These are phyloP conservation scores for Leptinotarsa peninsularis DNA, from an alignment of 2,888 invertebrate species.

Conservation along the genomic window DNA sequence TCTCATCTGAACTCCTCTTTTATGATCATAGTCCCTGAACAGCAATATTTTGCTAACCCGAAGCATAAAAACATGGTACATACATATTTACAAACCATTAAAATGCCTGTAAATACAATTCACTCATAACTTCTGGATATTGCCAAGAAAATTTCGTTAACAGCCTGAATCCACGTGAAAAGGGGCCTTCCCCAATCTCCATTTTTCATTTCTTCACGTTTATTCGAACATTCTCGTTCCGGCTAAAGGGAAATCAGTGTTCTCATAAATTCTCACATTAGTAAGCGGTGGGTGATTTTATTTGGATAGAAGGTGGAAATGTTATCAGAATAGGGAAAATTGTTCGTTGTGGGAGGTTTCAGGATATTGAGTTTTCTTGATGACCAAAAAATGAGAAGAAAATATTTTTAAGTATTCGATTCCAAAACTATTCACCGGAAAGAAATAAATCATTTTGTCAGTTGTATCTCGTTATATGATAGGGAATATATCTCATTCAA, in stretches of 20 bases:
- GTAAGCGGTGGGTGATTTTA: conserved; percentile 3
- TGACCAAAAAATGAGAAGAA: too few species aligned
- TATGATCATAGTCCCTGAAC: too few species aligned
- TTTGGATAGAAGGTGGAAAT: not conserved
- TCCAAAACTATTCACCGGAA: too few species aligned
- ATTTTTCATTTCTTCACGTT: conserved; percentile 13
- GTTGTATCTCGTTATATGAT: too few species aligned
- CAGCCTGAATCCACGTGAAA: conserved; percentile 2
- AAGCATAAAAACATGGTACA: not conserved
- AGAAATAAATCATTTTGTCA: too few species aligned
- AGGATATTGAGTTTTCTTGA: too few species aligned
- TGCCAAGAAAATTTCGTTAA: not conserved
- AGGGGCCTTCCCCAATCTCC: conserved; percentile 9
- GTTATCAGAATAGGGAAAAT: not conserved
- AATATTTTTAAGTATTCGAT: too few species aligned
- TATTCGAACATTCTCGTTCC: not conserved
- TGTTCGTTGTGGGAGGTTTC: not conserved
- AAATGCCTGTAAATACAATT: not conserved
- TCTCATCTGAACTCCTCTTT: too few species aligned
- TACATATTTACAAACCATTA: not conserved
- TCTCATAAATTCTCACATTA: conserved; percentile 3
- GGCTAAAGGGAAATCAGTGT: conserved; percentile 5
- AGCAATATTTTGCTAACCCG: not conserved
- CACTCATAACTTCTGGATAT: not conserved
- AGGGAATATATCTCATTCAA: too few species aligned